Evolutionary conservation across 1,140 invertebrate species (phyloP).

Genomic region (Lasioglossum albipes): DNA sequence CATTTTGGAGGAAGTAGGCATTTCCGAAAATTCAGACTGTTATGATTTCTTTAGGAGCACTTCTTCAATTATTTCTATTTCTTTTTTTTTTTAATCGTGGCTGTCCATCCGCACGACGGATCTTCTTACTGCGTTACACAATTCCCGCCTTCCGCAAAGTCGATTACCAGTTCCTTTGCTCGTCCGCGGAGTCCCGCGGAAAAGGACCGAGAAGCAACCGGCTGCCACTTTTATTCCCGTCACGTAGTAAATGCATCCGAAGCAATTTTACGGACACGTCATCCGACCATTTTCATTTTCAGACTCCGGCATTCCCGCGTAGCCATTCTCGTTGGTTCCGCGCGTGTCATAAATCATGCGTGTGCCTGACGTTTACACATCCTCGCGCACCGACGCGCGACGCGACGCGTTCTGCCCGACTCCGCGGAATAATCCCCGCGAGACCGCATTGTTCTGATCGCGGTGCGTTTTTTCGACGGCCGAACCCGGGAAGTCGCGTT

Average conservation of each 20-base stretch:
- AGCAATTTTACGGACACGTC: conserved; percentile 58
- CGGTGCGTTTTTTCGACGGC: conserved; percentile 6
- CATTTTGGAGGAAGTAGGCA: too few relatives aligned
- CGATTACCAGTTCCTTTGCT: neutral
- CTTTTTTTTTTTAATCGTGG: too few relatives aligned
- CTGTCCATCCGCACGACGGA: too few relatives aligned
- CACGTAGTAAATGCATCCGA: conserved; percentile 46
- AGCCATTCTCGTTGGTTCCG: conserved; percentile 35
- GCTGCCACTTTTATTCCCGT: conserved; percentile 31
- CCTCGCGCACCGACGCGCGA: conserved; percentile 8
- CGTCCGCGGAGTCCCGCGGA: neutral
- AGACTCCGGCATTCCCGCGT: conserved; percentile 24
- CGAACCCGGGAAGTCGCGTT: neutral
- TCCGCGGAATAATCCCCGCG: conserved; percentile 2
- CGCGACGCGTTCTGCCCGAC: neutral
- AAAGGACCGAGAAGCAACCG: neutral
- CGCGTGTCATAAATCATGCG: conserved; percentile 57
- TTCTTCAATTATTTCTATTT: too few relatives aligned
- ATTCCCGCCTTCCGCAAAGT: neutral
- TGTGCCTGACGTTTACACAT: conserved; percentile 53
- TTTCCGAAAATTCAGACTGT: too few relatives aligned
- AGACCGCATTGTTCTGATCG: conserved; percentile 8
- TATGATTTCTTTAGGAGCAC: too few relatives aligned
- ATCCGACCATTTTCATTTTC: conserved; percentile 62
- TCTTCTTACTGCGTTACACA: too few relatives aligned